Percentiles rank a stretch among this genome's conserved stretches.
phyloP scores from a whole-genome alignment of 1,140 invertebrate genomes.

The Gryllus bimaculatus region DNA sequence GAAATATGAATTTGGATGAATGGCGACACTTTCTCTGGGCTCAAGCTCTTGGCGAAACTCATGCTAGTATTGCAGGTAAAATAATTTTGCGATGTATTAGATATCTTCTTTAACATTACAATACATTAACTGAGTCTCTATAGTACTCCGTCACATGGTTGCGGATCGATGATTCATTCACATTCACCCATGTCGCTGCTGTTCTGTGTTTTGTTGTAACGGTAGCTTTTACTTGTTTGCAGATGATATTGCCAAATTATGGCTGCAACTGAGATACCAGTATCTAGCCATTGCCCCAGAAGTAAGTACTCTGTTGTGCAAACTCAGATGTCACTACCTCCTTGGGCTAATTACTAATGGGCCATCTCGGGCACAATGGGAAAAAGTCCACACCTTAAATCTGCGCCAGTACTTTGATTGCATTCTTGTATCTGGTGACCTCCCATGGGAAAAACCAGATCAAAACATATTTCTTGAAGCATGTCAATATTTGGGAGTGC shows the following conservation, averaged over 20 bases:
- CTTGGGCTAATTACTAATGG: conserved; percentile 75
- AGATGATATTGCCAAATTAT: conserved; percentile 60
- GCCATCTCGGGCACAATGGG: conserved; percentile 74
- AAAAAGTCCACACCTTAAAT: conserved; percentile 62
- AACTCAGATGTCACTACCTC: conserved; percentile 56
- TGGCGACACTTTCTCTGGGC: conserved; percentile 69
- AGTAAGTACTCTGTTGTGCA: conserved; percentile 51
- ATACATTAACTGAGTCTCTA: too few relatives aligned
- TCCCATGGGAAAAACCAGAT: conserved; percentile 74
- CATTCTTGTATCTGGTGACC: conserved; percentile 69
- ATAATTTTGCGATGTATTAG: not conserved
- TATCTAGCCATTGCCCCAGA: conserved; percentile 55
- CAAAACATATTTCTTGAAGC: conserved; percentile 58
- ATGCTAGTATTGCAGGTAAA: conserved; percentile 56
- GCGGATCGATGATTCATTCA: too few relatives aligned
- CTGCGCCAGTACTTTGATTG: conserved; percentile 64
- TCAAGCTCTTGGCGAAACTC: conserved; percentile 60
- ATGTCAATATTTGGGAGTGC: conserved; percentile 59
- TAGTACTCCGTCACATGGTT: too few relatives aligned
- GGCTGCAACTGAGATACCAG: conserved; percentile 64
- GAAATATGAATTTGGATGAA: conserved; percentile 52
- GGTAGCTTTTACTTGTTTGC: not conserved
- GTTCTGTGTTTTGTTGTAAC: too few relatives aligned
- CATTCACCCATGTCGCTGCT: too few relatives aligned
- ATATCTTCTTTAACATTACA: not conserved